These are phyloP conservation scores for Chrysopilus asiliformis DNA, from an alignment of 2,888 invertebrate species.

Conservation along the genomic window DNA sequence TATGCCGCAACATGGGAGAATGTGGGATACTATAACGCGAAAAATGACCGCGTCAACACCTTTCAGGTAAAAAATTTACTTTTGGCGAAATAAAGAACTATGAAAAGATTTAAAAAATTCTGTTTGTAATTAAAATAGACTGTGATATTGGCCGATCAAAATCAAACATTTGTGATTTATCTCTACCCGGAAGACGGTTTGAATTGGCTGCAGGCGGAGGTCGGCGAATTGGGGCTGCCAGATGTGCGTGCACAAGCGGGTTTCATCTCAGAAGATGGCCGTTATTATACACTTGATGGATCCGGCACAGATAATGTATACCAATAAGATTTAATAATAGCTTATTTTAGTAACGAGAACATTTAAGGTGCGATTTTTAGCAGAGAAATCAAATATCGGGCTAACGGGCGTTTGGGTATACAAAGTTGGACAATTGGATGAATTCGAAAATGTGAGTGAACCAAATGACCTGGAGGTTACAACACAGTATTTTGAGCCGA, in stretches of 20 bases:
- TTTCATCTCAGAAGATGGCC: constrained; percentile 72
- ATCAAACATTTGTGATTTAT: constrained; percentile 70
- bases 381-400: constrained; percentile 74
- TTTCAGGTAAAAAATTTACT: constrained; percentile 81
- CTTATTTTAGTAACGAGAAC: constrained; percentile 1
- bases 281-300: constrained; percentile 59
- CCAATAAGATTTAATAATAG: constrained; percentile 1
- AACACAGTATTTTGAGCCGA: constrained; percentile 30
- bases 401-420: constrained; percentile 78
- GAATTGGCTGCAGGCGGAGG: constrained; percentile 80
- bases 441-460: constrained; percentile 46
- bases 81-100: too few species aligned
- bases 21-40: constrained; percentile 57
- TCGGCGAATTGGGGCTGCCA: constrained; percentile 59
- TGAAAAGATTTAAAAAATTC: neutral
- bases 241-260: constrained; percentile 92
- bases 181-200: constrained; percentile 79
- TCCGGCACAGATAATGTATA: constrained; percentile 80
- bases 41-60: constrained; percentile 63
- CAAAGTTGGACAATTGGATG: constrained; percentile 58
- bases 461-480: constrained; percentile 47
- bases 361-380: constrained; percentile 31
- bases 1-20: constrained; percentile 85
- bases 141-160: constrained; percentile 26
- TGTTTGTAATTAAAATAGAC: constrained; percentile 20